Evolutionary conservation across 2,797 vertebrate genomes (phyloP), one percentile per base, ranked within the genome.

Genomic region (Remorina albescens): DNA sequence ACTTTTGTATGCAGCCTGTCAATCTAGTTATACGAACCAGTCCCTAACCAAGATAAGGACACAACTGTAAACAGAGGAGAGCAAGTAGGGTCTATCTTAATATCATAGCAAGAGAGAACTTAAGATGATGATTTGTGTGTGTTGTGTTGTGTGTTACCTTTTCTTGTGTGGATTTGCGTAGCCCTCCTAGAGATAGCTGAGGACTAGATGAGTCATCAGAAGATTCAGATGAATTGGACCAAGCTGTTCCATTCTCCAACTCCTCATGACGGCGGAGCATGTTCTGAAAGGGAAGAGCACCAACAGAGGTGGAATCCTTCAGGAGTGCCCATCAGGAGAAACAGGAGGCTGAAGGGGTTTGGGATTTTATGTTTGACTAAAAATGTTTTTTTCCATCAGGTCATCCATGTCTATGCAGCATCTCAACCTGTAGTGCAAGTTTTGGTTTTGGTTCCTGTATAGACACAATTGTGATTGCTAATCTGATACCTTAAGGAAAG

Each of bases 141-240:
- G 19, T 62, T 62, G 1, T 21, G 12, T 3, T 11, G 16, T 55
- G n/a, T 30, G 11, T 79, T 74, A 90, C 89, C 84, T 71, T 86
- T 1, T 83, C 71, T 36, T 50, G 56, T 23, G 67, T 12, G 8
- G 73, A 78, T 60, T 28, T 80, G 2, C 95, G 95, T 28, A 94
- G 94, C 36, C 92, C 69, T 1, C 91, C 93, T 15, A 91, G 86
- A 0, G 96, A 95, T 6, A 98, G 92, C 92, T 96, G 97, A 9
- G 96, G 97, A 80, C 97, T 98, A 67, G 96, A 97, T 13, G 97
- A 98, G 78, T 98, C 97, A 0, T 99, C 97, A 0, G 97, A 98
- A 1, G 98, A 99, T 76, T 98, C 97, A 0, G 97, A 98, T 28
- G 98, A 98, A 83, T 97, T 95, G 2, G 97, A 98, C 96, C 97